Evolutionary conservation across 2,797 vertebrate genomes (phyloP), one percentile per base, ranked within the genome.

Genomic region (Dryobates pubescens): DNA sequence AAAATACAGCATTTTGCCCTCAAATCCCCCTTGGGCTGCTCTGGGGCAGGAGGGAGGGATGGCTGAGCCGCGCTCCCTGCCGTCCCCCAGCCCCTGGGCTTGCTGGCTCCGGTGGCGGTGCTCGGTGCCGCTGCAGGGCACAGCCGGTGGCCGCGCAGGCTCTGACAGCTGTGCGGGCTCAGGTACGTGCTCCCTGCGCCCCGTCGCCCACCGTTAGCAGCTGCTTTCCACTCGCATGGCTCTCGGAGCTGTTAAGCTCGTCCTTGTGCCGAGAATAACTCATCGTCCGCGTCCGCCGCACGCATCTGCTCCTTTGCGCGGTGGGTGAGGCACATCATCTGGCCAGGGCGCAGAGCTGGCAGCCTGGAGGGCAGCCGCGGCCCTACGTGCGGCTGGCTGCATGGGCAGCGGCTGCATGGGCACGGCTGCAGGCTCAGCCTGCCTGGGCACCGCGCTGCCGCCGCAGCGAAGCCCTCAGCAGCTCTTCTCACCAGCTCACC

Each of bases 111-210:
- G 29, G 51, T 17, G 30, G 6, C 59, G 16, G 29, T 2, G 24
- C 59, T 32, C 2, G 47, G 19, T 19, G 12, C 3, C 4, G 1
- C 7, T 23, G 22, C 47, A 5, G 41, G 2, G 7, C n/a, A 0
- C 0, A 4, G 26, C 2, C 1, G 8, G 0, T 5, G 26, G 54
- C 22, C n/a, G 2, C 49, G 6, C 27, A 3, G 82, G 2, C 32
- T 3, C 32, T 14, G 3, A 2, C 43, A 1, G 27, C 10, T 17
- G 15, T 36, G 7, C 3, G 7, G 14, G 34, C 56, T 32, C 54
- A 1, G 2, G 0, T 2, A 3, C 1, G 7, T 6, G 2, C 47
- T 19, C 12, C 1, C 27, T 9, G 23, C 7, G 57, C 20, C 10
- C 3, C 34, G 1, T 45, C 45, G 62, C 19, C 69, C 69, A 3